Percentiles rank a stretch among this genome's conserved stretches.
Evolutionary conservation across 2,797 vertebrate species (phyloP).

Genomic region (Silurus aristotelis): DNA sequence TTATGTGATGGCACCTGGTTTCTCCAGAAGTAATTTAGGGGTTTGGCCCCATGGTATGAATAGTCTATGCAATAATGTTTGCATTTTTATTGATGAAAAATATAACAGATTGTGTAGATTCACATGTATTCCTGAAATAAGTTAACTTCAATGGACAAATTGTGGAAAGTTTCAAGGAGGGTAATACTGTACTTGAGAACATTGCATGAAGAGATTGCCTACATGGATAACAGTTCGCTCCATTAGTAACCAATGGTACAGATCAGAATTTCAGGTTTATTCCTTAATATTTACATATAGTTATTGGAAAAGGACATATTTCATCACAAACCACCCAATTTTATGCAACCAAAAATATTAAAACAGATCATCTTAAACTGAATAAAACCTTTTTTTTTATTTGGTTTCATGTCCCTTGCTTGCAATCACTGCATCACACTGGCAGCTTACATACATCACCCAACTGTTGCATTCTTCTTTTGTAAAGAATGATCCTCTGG

Average conservation of each 20-base stretch:
- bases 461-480: too few relatives aligned
- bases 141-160: background rate
- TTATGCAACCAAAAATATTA: background rate
- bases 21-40: background rate
- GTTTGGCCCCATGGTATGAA: background rate
- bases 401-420: background rate
- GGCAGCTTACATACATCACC: too few relatives aligned
- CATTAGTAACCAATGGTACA: too few relatives aligned
- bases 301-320: background rate
- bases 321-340: background rate
- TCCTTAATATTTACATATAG: background rate
- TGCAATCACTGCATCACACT: background rate
- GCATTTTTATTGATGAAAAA: background rate
- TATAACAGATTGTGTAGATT: background rate
- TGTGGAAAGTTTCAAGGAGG: background rate
- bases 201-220: background rate
- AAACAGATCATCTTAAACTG: background rate
- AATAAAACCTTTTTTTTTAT: background rate
- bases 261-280: background rate
- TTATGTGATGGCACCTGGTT: background rate
- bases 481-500: too few relatives aligned
- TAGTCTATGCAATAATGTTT: background rate
- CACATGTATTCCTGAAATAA: background rate
- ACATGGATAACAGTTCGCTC: background rate
- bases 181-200: background rate